These are phyloP conservation scores for Anoncus sp. DNA, from an alignment of 2,888 invertebrate species.

Conservation along the genomic window DNA sequence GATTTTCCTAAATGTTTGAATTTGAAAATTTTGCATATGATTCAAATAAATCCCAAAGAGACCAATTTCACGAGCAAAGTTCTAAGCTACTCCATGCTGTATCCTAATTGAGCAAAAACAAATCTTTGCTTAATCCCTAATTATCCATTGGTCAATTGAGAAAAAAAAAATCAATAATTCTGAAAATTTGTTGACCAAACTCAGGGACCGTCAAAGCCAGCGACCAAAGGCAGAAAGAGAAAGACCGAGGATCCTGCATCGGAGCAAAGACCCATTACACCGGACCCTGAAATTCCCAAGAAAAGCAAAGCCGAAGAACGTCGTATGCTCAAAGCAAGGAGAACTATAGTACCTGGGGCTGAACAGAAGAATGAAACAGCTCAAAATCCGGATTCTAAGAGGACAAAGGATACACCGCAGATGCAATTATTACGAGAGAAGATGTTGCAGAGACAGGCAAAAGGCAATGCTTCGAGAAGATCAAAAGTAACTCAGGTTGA, in stretches of 20 bases:
- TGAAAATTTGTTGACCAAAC: not conserved
- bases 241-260: conserved; percentile 3
- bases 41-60: no score
- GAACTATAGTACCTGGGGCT: conserved; percentile 7
- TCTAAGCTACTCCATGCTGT: no score
- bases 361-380: not conserved
- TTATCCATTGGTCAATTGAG: not conserved
- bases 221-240: conserved; percentile 45
- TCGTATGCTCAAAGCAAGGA: conserved; percentile 64
- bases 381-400: conserved; percentile 8
- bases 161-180: conserved; percentile 1
- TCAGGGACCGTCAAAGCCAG: conserved; percentile 33
- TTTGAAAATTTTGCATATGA: no score
- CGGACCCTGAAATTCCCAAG: conserved; percentile 44
- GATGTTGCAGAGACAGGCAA: conserved; percentile 64
- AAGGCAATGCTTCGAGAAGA: conserved; percentile 45
- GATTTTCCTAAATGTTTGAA: no score
- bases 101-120: no score
- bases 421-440: conserved; percentile 71
- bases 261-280: conserved; percentile 42
- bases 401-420: conserved; percentile 72
- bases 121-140: no score
- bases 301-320: conserved; percentile 29
- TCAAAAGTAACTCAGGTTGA: not conserved
- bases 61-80: no score